Conservation (phyloP, 2,797 vertebrate species). For the Microctenopoma stevenorrisi region DNA sequence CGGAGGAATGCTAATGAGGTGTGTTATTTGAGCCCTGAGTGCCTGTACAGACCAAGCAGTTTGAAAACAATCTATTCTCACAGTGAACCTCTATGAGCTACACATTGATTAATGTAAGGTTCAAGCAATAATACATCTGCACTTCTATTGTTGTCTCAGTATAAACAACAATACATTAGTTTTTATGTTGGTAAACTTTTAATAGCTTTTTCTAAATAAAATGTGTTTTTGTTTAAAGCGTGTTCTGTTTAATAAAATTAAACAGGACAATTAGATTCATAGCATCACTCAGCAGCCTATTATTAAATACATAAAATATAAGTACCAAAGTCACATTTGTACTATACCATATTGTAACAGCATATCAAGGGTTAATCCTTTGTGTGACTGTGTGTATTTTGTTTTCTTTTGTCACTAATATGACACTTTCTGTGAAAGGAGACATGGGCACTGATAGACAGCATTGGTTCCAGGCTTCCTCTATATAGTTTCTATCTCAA, state of each 20-base stretch:
- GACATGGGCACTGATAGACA: slow-evolving; percentile 28
- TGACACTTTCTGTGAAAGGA: slow-evolving; percentile 40
- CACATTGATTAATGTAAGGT: slow-evolving; percentile 31
- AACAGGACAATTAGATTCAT: background rate
- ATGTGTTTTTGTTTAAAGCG: background rate
- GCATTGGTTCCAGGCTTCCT: slow-evolving; percentile 33
- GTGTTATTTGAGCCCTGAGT: slow-evolving; percentile 39
- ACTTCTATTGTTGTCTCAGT: slow-evolving; percentile 9
- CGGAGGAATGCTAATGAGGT: slow-evolving; percentile 68
- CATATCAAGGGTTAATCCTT: slow-evolving; percentile 16
- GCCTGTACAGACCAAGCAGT: slow-evolving; percentile 37
- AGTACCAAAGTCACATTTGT: background rate
- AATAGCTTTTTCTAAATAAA: background rate
- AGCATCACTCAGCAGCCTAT: background rate
- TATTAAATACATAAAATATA: background rate
- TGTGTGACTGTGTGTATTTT: background rate
- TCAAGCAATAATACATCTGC: slow-evolving; percentile 18
- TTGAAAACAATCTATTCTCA: slow-evolving; percentile 60
- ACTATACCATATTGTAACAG: background rate
- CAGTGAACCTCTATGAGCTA: slow-evolving; percentile 33
- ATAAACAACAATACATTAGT: slow-evolving; percentile 3
- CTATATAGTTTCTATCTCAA: slow-evolving; percentile 40
- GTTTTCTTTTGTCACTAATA: slow-evolving; percentile 21
- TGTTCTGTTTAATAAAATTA: background rate
- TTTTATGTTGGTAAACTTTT: slow-evolving; percentile 1